phyloP scores from a whole-genome alignment of 2,888 invertebrate genomes.

The Sicus ferrugineus region DNA sequence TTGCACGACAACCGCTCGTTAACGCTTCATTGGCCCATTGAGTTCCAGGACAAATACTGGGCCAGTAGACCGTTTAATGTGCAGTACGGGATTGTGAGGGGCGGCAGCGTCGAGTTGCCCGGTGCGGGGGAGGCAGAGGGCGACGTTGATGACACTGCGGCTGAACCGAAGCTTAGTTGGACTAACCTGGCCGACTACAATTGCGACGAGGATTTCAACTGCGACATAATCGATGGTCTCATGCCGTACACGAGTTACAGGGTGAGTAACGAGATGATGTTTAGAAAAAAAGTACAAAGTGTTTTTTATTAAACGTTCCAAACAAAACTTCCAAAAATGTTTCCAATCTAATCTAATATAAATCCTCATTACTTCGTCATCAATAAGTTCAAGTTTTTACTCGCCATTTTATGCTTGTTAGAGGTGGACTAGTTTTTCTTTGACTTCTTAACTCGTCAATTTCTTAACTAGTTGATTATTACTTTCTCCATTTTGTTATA shows the following conservation, averaged over 20 bases:
- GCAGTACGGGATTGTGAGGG: constrained; percentile 50
- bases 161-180: constrained; percentile 71
- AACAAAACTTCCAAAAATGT: not conserved
- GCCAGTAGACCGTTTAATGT: constrained; percentile 56
- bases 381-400: too few species aligned
- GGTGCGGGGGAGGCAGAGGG: not conserved
- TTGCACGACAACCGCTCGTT: constrained; percentile 41
- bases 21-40: constrained; percentile 53
- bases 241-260: constrained; percentile 90
- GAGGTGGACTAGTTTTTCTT: too few species aligned
- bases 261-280: constrained; percentile 66
- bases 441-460: too few species aligned
- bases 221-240: constrained; percentile 75
- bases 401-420: too few species aligned
- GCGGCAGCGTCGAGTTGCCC: not conserved
- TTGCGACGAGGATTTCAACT: constrained; percentile 71
- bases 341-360: too few species aligned
- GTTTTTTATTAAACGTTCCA: not conserved
- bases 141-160: not conserved
- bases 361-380: too few species aligned
- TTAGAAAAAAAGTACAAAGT: not conserved
- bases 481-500: too few species aligned
- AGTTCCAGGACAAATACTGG: constrained; percentile 51
- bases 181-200: constrained; percentile 69
- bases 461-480: too few species aligned